Percentiles rank a stretch among this genome's conserved stretches.
phyloP scores from a whole-genome alignment of 2,888 invertebrate species.

The Cerceris rybyensis region DNA sequence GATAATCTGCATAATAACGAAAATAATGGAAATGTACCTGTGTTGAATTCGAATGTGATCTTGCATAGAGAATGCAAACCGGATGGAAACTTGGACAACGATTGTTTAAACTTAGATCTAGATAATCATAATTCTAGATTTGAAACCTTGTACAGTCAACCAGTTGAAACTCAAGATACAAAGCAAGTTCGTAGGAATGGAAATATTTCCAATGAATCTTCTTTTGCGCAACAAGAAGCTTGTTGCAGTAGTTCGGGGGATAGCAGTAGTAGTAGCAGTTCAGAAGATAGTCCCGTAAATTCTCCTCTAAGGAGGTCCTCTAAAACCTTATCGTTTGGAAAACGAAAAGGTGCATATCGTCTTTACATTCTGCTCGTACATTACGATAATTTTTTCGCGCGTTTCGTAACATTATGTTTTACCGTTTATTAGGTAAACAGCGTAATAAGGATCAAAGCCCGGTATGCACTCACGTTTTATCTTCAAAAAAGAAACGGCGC shows the following conservation, averaged over 20 bases:
- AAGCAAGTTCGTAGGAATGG: constrained; percentile 77
- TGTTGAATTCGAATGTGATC: constrained; percentile 67
- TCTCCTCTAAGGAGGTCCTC: constrained; percentile 77
- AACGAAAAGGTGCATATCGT: constrained; percentile 73
- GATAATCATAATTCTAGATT: constrained; percentile 81
- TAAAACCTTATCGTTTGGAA: constrained; percentile 79
- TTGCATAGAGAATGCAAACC: constrained; percentile 71
- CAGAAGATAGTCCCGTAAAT: constrained; percentile 78
- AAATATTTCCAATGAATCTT: constrained; percentile 70
- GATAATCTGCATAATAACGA: constrained; percentile 68
- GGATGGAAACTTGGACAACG: constrained; percentile 75
- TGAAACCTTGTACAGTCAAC: constrained; percentile 80
- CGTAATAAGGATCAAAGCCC: constrained; percentile 78
- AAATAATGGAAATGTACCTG: constrained; percentile 75
- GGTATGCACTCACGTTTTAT: constrained; percentile 77
- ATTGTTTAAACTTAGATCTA: constrained; percentile 73
- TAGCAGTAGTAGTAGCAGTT: constrained; percentile 78
- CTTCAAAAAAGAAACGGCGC: constrained; percentile 79
- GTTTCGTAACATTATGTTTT: background rate
- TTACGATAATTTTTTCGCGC: background rate
- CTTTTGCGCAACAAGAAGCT: constrained; percentile 70
- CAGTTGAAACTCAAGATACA: constrained; percentile 75
- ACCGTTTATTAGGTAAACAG: constrained; percentile 71
- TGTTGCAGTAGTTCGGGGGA: constrained; percentile 75
- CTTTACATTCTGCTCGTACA: background rate